Evolutionary conservation across 2,888 invertebrate genomes (phyloP), one percentile per base, ranked within the genome.

Genomic region (Cyclophora punctaria): DNA sequence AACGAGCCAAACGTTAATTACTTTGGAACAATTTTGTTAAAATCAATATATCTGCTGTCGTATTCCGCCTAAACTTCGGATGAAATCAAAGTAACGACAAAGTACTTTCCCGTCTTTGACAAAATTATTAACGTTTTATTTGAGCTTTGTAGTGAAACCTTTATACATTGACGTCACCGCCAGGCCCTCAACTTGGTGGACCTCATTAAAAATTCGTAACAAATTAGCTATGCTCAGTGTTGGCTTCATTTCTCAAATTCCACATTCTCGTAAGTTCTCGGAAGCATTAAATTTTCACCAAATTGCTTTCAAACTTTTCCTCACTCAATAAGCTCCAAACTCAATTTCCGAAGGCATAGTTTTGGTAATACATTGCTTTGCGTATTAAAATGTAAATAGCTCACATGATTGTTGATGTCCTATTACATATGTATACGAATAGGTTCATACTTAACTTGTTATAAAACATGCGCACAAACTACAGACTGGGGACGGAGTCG

Each of bases 301-400:
- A 83, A 86, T 84, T 79, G 80, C 84, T 83, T 79, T 75, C 75
- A 67, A 86, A 85, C 80, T 86, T 84, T 85, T 81, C 79, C 79
- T 67, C 69, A 72, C 77, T 75, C 80, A 75, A 83, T 83, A 81
- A 77, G 75, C 76, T 68, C 57, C 63, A 69, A 75, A 78, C 80
- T 78, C 72, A 73, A 80, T 83, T 78, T 81, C 71, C 73, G 69
- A 71, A 78, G 74, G 74, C 77, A 79, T 83, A 83, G 80, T 83
- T 80, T 70, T 64, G 63, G 75, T 71, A 74, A 73, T 75, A 75
- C 63, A 63, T 58, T 71, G 67, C 52, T 55, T 44, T 52, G 20
- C 20, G 51, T 57, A 49, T 56, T 49, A 51, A 43, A 49, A 51
- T 20, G 20, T 20, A 20, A 20, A 20, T 20, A 20, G 20, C 20